phyloP scores from a whole-genome alignment of 2,113 vertebrate genomes.

The Emydocephalus ijimae region DNA sequence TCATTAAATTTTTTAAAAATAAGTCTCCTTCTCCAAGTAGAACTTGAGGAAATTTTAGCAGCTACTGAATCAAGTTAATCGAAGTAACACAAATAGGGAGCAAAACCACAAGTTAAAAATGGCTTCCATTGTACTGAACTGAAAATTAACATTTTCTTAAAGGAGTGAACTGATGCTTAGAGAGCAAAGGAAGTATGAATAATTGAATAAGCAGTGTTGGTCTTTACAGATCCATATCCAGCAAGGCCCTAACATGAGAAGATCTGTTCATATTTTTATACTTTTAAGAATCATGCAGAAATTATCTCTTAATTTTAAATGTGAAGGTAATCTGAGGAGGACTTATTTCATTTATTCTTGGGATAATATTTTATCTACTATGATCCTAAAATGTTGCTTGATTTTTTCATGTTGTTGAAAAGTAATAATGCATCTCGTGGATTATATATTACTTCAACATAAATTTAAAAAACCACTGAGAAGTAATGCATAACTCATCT shows the following conservation, averaged over 20 bases:
- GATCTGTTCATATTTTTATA: background rate
- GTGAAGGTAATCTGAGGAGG: slow-evolving; percentile 11
- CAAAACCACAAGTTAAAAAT: slow-evolving; percentile 8
- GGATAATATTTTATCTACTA: background rate
- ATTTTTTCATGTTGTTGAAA: background rate
- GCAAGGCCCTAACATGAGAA: background rate
- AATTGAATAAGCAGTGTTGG: slow-evolving; percentile 10
- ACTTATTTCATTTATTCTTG: background rate
- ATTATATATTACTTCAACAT: background rate
- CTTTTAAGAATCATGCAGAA: background rate
- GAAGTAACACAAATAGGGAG: slow-evolving; percentile 30
- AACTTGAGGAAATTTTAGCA: slow-evolving; percentile 14
- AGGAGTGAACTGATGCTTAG: background rate
- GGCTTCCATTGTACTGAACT: slow-evolving; percentile 15
- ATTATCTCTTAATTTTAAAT: background rate
- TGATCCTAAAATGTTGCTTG: background rate
- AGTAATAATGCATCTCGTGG: background rate
- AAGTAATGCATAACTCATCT: background rate
- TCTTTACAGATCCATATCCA: slow-evolving; percentile 22
- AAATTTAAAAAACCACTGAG: background rate
- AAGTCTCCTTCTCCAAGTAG: slow-evolving; percentile 28
- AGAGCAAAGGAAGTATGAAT: background rate
- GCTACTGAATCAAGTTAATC: background rate
- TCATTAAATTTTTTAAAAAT: slow-evolving; percentile 18
- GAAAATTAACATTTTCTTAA: slow-evolving; percentile 6